phyloP scores from a whole-genome alignment of 2,888 invertebrate genomes.

The Girardia tigrina region DNA sequence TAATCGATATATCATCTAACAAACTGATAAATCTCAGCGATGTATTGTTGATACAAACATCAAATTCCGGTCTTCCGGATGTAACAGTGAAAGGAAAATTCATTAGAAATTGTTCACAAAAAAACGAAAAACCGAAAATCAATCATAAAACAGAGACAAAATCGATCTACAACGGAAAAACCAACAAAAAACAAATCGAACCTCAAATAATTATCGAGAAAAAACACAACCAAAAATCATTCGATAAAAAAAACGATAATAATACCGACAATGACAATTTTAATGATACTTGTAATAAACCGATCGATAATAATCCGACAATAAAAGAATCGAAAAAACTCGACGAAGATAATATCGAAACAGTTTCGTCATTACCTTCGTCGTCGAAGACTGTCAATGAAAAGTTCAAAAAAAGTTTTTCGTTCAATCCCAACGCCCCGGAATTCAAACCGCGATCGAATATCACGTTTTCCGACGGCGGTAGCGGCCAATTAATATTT shows the following conservation, averaged over 20 bases:
- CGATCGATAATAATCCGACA: background rate
- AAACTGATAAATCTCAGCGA: background rate
- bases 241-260: background rate
- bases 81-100: background rate
- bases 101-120: background rate
- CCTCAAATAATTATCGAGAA: no score
- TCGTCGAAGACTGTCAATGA: background rate
- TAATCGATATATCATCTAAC: background rate
- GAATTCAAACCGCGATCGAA: conserved; percentile 6
- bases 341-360: no score
- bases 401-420: background rate
- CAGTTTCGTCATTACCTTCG: no score
- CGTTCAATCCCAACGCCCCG: background rate
- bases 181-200: no score
- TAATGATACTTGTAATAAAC: background rate
- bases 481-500: background rate
- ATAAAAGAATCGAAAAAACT: no score
- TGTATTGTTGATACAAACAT: background rate
- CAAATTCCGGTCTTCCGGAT: background rate
- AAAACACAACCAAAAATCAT: background rate
- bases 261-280: background rate
- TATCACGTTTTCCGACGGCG: background rate
- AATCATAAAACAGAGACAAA: no score
- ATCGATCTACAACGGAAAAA: no score
- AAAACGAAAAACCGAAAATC: background rate